Base-by-base conservation (phyloP, 2,888 invertebrate genomes). In the Nudaria mundana region DNA sequence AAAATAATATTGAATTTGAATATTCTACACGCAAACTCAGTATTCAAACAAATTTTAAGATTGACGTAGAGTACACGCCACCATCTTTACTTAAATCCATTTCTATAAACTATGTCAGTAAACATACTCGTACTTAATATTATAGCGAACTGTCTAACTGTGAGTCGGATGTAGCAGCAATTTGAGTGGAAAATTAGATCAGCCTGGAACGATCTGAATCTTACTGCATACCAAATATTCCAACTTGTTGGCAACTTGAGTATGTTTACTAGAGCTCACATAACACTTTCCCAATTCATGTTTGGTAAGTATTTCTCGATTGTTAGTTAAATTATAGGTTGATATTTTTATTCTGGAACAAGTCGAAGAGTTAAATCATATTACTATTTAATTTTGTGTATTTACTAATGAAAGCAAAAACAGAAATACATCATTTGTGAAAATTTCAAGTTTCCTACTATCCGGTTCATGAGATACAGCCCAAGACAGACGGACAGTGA, bases 281-380 rank as follows among this genome's bases (percentile, higher is more conserved):
- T 56, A 56, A 60, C 59, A 56, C 41, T 33, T 56, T 59, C 48
- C 60, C 48, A 56, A 56, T 56, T 52, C 51, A 40, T 44, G 22
- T 33, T 11, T 34, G 31, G 36, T 2, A 14, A 8, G 11, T 28
- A 24, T 4, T 5, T 30, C n/a, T 43, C 37, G 2, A n/a, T 14
- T 8, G 12, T 30, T 28, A 14, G 3, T 8, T 3, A 8, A n/a
- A n/a, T 25, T 3, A 6, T 12, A 10, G 10, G 24, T 11, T 14
- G 13, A 14, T 15, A 3, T 28, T n/a, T 15, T 2, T 15, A 23
- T 20, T 6, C 30, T 13, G 13, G 2, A n/a, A n/a, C n/a, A n/a
- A n/a, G n/a, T n/a, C n/a, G n/a, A n/a, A n/a, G n/a, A n/a, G n/a
- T n/a, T n/a, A n/a, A n/a, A n/a, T n/a, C n/a, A n/a, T n/a, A n/a